These are phyloP conservation scores for Maniola hyperantus DNA, from an alignment of 2,888 invertebrate genomes.

Conservation along the genomic window DNA sequence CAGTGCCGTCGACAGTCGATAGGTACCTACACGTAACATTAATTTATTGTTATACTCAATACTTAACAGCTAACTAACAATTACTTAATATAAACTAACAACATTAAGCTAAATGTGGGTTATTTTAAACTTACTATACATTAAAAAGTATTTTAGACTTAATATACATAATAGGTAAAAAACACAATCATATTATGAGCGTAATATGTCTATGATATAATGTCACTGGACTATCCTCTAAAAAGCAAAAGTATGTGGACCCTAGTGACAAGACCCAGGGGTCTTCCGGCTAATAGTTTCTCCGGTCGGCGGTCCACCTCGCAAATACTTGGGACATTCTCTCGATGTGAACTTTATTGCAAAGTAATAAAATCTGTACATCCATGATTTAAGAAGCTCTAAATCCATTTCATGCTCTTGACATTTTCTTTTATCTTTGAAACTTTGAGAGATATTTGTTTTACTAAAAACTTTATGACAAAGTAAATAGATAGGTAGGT, in stretches of 20 bases:
- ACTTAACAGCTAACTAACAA: no score
- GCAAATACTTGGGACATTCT: constrained; percentile 32
- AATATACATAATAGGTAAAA: no score
- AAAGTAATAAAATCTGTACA: constrained; percentile 51
- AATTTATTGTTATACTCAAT: no score
- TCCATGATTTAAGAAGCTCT: constrained; percentile 41
- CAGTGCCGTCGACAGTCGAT: no score
- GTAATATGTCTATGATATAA: not conserved
- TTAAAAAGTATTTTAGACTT: no score
- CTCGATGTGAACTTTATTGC: constrained; percentile 53
- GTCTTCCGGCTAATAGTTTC: constrained; percentile 64
- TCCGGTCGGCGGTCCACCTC: constrained; percentile 51
- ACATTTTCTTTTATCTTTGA: constrained; percentile 55
- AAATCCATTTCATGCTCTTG: constrained; percentile 63
- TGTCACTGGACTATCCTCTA: constrained; percentile 8
- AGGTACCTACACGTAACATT: no score
- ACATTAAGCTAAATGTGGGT: no score
- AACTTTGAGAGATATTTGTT: constrained; percentile 28
- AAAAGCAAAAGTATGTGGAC: constrained; percentile 31
- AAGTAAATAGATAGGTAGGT: not conserved
- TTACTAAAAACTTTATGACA: constrained; percentile 20
- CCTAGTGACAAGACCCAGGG: constrained; percentile 50
- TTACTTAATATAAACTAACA: no score
- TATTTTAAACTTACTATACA: no score
- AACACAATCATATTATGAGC: no score